A percentile compares a stretch with the other conserved stretches of the same genome.
Conservation (phyloP, 2,113 vertebrate genomes). For the Protobothrops mucrosquamatus region DNA sequence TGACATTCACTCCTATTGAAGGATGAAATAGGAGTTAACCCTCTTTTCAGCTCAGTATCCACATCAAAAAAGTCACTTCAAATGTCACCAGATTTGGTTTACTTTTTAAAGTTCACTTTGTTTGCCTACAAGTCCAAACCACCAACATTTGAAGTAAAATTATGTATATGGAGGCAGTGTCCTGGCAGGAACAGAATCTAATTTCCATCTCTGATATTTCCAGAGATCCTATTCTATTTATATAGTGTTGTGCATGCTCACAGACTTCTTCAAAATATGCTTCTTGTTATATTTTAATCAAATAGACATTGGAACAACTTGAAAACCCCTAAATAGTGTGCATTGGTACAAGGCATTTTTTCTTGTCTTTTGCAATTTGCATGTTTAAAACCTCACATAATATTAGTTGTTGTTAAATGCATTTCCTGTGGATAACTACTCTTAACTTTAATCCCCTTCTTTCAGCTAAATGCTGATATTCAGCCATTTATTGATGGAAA, state of each 20-base stretch:
- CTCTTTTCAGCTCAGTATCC: background rate
- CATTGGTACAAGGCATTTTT: background rate
- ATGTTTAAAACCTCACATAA: background rate
- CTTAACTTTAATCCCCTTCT: constrained; percentile 35
- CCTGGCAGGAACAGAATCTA: background rate
- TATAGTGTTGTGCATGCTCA: background rate
- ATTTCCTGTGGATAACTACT: background rate
- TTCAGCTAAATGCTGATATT: constrained; percentile 91
- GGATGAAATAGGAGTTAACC: background rate
- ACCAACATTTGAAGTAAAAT: background rate
- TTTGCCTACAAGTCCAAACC: background rate
- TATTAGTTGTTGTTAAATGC: background rate
- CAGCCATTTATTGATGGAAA: constrained; percentile 88
- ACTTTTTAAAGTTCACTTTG: background rate
- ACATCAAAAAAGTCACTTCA: background rate
- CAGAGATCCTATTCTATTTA: background rate
- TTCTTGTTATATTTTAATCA: background rate
- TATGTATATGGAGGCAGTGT: background rate
- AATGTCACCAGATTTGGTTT: background rate
- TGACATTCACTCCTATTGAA: background rate
- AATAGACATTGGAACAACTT: background rate
- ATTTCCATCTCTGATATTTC: background rate
- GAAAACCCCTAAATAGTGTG: background rate
- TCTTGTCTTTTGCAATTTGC: background rate
- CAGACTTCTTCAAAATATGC: background rate